Base-by-base conservation (phyloP, 1,140 invertebrate genomes). In the Pseudobourletiella spinata region DNA sequence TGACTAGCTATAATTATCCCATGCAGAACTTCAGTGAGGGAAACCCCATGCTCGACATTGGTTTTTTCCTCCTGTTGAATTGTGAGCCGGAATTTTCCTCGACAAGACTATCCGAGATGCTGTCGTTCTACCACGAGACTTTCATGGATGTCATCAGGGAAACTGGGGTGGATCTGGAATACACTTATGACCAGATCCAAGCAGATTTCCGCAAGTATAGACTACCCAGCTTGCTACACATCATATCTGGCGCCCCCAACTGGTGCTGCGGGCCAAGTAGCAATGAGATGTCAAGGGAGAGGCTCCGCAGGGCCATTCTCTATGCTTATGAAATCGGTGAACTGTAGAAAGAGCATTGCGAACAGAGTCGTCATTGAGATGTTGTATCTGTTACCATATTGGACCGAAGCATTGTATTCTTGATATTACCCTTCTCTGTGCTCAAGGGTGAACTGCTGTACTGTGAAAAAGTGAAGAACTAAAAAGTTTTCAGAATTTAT, bases 21-120 rank as follows among this genome's bases (percentile, higher is more conserved):
- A n/a, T 39, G 8, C 32, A 39, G 32, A 39, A 39, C n/a, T 39
- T 8, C n/a, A 11, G 8, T 42, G 35, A 43, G 55, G 55, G 55
- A 14, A 8, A 15, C 18, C 61, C 61, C 1, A 63, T 63, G 55
- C 26, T 18, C 1, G 61, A 63, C 24, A 16, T 63, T 6, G 20
- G 51, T 25, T 57, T 63, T 51, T 51, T 63, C 43, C 43, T 63
- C 1, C 24, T 57, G 44, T 16, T 50, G 14, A 46, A 18, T 30
- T 57, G 61, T 29, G 61, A 57, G 3, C 35, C 52, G 20, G 20
- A 32, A 8, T 28, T 51, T 18, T 39, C 55, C 3, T 29, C n/a
- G 2, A 51, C 28, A 1, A 15, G 42, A 2, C 11, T 39, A 25
- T n/a, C 28, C 0, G n/a, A 50, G 42, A 29, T 29, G 6, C 29